Conservation (phyloP, 2,888 invertebrate species). For the Plebejus melissa region DNA sequence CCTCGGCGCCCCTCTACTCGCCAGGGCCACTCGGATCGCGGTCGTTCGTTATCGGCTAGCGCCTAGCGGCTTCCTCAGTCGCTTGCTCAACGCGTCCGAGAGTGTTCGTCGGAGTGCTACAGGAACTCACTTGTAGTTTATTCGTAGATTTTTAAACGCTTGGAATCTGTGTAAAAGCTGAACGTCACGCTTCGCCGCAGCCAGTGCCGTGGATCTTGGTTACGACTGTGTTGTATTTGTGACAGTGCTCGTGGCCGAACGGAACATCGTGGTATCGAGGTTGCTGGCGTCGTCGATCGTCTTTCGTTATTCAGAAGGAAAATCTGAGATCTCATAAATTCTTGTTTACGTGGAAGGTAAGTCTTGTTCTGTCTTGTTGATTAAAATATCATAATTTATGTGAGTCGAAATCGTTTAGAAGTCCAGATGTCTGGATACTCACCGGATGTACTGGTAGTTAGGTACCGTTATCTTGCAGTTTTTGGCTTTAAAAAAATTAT, state of each 20-base stretch:
- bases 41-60: conserved; percentile 36
- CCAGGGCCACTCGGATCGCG: conserved; percentile 48
- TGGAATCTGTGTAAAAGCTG: conserved; percentile 46
- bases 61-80: conserved; percentile 48
- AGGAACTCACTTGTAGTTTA: conserved; percentile 38
- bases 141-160: conserved; percentile 51
- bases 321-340: conserved; percentile 43
- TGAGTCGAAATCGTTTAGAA: conserved; percentile 8
- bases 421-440: conserved; percentile 11
- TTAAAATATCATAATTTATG: background rate
- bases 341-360: conserved; percentile 29
- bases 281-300: conserved; percentile 61
- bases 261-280: conserved; percentile 62
- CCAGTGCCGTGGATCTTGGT: conserved; percentile 47
- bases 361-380: background rate
- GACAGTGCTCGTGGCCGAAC: conserved; percentile 64
- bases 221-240: conserved; percentile 58
- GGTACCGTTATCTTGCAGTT: conserved; percentile 50
- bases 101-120: conserved; percentile 40
- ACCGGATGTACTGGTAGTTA: conserved; percentile 47
- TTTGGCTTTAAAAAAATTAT: background rate
- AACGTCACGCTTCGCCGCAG: conserved; percentile 43
- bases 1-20: conserved; percentile 48
- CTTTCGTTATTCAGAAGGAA: conserved; percentile 70
- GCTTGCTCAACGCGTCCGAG: conserved; percentile 52